phyloP scores from a whole-genome alignment of 1,140 invertebrate species.

The Drosophila murphyi region DNA sequence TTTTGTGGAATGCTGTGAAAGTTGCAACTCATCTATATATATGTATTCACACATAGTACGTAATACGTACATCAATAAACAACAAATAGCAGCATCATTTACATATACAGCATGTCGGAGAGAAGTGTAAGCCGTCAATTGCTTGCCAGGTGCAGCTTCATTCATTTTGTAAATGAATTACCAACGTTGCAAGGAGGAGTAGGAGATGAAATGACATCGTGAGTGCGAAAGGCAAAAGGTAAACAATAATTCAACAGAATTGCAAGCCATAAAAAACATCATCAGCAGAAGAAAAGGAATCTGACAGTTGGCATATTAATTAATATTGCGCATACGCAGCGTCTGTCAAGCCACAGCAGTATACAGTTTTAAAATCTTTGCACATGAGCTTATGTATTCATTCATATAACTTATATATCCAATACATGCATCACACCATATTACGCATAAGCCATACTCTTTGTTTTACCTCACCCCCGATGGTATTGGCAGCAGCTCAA shows the following conservation, averaged over 20 bases:
- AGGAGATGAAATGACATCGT: background rate
- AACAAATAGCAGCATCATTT: conserved; percentile 44
- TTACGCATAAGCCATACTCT: conserved; percentile 13
- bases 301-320: conserved; percentile 55
- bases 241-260: conserved; percentile 43
- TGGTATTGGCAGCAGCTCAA: conserved; percentile 53
- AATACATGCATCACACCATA: conserved; percentile 7
- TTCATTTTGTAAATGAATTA: conserved; percentile 82
- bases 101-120: conserved; percentile 56
- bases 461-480: conserved; percentile 31
- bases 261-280: conserved; percentile 28
- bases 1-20: conserved; percentile 4
- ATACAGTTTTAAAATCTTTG: conserved; percentile 36
- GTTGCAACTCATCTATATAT: conserved; percentile 14
- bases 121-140: conserved; percentile 44
- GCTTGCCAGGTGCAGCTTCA: conserved; percentile 50
- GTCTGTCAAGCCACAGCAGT: conserved; percentile 34
- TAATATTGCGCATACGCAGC: conserved; percentile 72
- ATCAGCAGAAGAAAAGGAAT: conserved; percentile 3
- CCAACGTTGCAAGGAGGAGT: conserved; percentile 27
- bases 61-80: conserved; percentile 31
- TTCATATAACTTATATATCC: background rate
- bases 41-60: too few relatives aligned
- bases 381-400: conserved; percentile 13
- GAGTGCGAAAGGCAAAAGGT: conserved; percentile 41